These are phyloP conservation scores for Drosophila sordidula DNA, from an alignment of 2,888 invertebrate species.

Conservation along the genomic window DNA sequence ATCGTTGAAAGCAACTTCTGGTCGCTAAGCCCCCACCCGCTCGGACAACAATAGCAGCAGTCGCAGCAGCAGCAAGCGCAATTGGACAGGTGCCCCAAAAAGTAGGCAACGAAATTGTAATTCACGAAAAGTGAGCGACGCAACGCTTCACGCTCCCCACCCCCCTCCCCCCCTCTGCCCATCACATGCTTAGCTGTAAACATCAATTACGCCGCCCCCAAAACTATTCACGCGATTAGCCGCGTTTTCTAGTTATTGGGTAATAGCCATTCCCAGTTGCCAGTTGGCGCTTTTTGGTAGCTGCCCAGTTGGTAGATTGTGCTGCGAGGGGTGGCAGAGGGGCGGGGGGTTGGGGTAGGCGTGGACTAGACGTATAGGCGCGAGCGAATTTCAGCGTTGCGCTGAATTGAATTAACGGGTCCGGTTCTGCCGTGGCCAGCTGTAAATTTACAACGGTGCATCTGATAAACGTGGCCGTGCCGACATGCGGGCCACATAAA, in stretches of 20 bases:
- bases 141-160: conserved; percentile 4
- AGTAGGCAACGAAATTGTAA: conserved; percentile 71
- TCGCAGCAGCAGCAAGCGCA: conserved; percentile 5
- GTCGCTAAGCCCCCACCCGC: conserved; percentile 5
- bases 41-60: conserved; percentile 15
- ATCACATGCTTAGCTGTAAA: conserved; percentile 61
- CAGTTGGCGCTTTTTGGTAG: conserved; percentile 11
- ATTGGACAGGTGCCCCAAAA: conserved; percentile 49
- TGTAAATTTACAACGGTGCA: conserved; percentile 76
- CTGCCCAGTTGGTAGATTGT: background rate
- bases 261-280: conserved; percentile 60
- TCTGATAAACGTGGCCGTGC: conserved; percentile 73
- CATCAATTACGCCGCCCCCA: conserved; percentile 77
- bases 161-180: background rate
- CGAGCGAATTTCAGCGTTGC: conserved; percentile 55
- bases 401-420: conserved; percentile 78
- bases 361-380: conserved; percentile 24
- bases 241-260: conserved; percentile 74
- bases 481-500: conserved; percentile 56
- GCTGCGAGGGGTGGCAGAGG: too few relatives aligned
- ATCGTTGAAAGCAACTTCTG: conserved; percentile 72
- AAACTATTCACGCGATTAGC: conserved; percentile 81
- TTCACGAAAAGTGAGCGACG: conserved; percentile 42
- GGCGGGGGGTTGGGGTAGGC: conserved; percentile 4
- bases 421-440: conserved; percentile 55